Percentiles rank a stretch among this genome's conserved stretches.
phyloP scores from a whole-genome alignment of 2,888 invertebrate species.

The Formica aserva region DNA sequence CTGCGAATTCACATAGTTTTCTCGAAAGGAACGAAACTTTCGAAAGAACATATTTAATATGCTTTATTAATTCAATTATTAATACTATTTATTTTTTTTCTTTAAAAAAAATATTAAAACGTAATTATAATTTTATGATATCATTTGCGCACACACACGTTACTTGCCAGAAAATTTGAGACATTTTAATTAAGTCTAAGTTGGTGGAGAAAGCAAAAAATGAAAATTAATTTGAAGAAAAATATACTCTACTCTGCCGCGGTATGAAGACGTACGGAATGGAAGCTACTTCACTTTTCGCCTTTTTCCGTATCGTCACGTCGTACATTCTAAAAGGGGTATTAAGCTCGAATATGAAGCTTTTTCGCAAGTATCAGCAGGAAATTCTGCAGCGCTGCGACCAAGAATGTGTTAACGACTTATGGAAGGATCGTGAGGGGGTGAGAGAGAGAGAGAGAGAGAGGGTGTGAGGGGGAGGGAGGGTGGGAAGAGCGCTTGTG shows the following conservation, averaged over 20 bases:
- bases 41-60: neutral
- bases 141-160: neutral
- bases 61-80: too few species aligned
- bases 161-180: neutral
- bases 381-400: slow-evolving; percentile 72
- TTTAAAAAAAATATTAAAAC: neutral
- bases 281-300: slow-evolving; percentile 46
- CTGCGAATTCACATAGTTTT: neutral
- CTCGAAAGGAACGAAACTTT: neutral
- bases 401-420: slow-evolving; percentile 76
- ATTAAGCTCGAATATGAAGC: slow-evolving; percentile 76
- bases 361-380: slow-evolving; percentile 75
- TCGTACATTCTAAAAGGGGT: slow-evolving; percentile 65
- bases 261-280: slow-evolving; percentile 13
- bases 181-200: neutral
- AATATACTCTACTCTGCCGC: neutral
- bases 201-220: neutral
- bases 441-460: slow-evolving; percentile 26
- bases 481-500: too few species aligned
- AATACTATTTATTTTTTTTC: neutral
- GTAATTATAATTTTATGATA: neutral
- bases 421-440: slow-evolving; percentile 49
- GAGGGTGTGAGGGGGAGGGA: slow-evolving; percentile 43
- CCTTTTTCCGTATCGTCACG: slow-evolving; percentile 60
- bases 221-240: neutral